Conservation (phyloP, 1,140 invertebrate genomes). For the Myzus persicae region DNA sequence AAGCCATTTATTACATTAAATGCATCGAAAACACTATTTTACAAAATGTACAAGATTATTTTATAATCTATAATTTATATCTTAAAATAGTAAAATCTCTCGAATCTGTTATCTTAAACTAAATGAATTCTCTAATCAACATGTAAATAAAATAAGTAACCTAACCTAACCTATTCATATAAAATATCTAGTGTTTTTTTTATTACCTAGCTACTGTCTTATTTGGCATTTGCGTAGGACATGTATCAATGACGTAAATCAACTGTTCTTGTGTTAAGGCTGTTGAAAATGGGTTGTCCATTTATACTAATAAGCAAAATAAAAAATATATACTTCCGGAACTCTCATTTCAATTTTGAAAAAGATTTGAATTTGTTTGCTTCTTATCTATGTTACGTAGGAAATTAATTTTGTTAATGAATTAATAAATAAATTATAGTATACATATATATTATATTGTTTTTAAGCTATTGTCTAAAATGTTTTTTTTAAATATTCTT, state of each 20-base stretch:
- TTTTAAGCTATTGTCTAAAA: no score
- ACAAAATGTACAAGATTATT: no score
- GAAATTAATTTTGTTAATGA: no score
- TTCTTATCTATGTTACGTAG: no score
- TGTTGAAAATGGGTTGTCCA: no score
- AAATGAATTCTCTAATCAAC: not conserved
- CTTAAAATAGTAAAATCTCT: not conserved
- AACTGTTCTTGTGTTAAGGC: not conserved
- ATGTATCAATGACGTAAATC: not conserved
- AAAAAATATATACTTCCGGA: no score
- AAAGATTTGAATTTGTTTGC: no score
- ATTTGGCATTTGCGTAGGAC: not conserved
- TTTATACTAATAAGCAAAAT: no score
- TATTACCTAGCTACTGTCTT: not conserved
- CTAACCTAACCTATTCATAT: not conserved
- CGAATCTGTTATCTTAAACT: not conserved
- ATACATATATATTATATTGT: no score
- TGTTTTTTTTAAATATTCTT: no score
- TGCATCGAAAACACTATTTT: not conserved
- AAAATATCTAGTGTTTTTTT: not conserved
- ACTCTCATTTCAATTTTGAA: no score
- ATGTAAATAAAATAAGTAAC: not conserved
- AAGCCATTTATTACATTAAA: slow-evolving; percentile 33
- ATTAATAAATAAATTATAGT: no score
- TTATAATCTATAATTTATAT: not conserved